phyloP scores from a whole-genome alignment of 2,113 vertebrate species.

The Chionodraco myersi region DNA sequence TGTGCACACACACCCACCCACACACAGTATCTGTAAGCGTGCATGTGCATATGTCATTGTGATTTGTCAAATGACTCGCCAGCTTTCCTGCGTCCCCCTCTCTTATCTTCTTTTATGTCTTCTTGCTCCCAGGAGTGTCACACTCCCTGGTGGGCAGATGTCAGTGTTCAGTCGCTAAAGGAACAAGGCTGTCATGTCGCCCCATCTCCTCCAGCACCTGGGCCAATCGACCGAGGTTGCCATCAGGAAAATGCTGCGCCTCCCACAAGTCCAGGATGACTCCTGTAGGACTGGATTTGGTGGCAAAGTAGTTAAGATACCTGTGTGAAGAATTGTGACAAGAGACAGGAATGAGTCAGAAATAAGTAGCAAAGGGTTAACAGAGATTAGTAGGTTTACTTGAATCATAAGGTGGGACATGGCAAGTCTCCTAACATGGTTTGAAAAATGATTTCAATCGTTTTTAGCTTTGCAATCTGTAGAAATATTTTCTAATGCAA shows the following conservation, averaged over 20 bases:
- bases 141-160: conserved; percentile 46
- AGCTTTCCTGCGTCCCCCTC: conserved; percentile 1
- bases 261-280: conserved; percentile 99
- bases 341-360: not conserved
- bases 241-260: conserved; percentile 97
- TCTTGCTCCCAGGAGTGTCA: conserved; percentile 49
- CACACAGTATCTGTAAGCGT: conserved; percentile 27
- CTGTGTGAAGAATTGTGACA: conserved; percentile 73
- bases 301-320: conserved; percentile 99
- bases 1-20: conserved; percentile 26
- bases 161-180: conserved; percentile 90
- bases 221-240: conserved; percentile 94
- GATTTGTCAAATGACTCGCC: conserved; percentile 37
- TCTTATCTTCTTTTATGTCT: conserved; percentile 37
- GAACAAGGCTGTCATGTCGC: conserved; percentile 91
- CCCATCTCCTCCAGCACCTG: conserved; percentile 98
- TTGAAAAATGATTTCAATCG: not conserved
- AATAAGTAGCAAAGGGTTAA: not conserved
- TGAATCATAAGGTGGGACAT: not conserved
- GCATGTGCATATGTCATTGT: conserved; percentile 47
- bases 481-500: not conserved
- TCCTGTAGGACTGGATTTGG: conserved; percentile 96
- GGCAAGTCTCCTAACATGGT: not conserved
- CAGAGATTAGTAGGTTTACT: conserved; percentile 3
- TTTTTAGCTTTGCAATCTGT: not conserved